Conservation (phyloP, 2,113 vertebrate species). For the Catharus minimus region DNA sequence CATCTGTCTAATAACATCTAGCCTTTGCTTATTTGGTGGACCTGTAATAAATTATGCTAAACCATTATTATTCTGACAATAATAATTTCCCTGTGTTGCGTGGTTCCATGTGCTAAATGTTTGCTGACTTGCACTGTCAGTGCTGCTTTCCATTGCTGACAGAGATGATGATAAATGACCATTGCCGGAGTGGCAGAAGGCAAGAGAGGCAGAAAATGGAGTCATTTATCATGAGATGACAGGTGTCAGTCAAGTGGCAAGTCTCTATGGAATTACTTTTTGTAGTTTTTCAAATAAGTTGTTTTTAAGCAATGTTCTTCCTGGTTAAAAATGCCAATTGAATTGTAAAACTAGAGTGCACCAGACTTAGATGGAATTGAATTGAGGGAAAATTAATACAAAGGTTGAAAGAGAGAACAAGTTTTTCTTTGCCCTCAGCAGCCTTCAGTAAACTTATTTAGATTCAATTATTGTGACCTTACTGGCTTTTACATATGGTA, state of each 20-base stretch:
- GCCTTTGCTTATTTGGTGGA: conserved; percentile 99
- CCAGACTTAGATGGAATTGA: conserved; percentile 82
- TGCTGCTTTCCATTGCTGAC: conserved; percentile 97
- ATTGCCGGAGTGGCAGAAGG: conserved; percentile 97
- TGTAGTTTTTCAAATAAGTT: conserved; percentile 98
- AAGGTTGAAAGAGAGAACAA: conserved; percentile 83
- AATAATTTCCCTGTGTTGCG: conserved; percentile 99
- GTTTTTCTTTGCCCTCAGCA: conserved; percentile 81
- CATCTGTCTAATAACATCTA: conserved; percentile 99
- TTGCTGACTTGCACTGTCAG: conserved; percentile 99
- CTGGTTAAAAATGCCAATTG: conserved; percentile 88
- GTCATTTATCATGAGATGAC: conserved; percentile 99
- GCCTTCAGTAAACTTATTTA: conserved; percentile 88
- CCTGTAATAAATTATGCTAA: conserved; percentile 99
- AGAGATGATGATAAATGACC: conserved; percentile 99
- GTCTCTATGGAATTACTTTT: conserved; percentile 94
- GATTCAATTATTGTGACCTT: conserved; percentile 89
- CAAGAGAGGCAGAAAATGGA: conserved; percentile 99
- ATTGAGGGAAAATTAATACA: conserved; percentile 87
- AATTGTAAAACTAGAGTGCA: conserved; percentile 83
- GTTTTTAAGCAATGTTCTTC: conserved; percentile 94
- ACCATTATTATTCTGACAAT: conserved; percentile 99
- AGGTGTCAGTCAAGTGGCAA: conserved; percentile 97
- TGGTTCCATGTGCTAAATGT: conserved; percentile 99
- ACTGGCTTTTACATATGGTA: conserved; percentile 80